Percentiles rank a stretch among this genome's conserved stretches.
These are phyloP conservation scores for Anseranas semipalmata DNA, from an alignment of 2,113 vertebrate genomes.

Conservation along the genomic window DNA sequence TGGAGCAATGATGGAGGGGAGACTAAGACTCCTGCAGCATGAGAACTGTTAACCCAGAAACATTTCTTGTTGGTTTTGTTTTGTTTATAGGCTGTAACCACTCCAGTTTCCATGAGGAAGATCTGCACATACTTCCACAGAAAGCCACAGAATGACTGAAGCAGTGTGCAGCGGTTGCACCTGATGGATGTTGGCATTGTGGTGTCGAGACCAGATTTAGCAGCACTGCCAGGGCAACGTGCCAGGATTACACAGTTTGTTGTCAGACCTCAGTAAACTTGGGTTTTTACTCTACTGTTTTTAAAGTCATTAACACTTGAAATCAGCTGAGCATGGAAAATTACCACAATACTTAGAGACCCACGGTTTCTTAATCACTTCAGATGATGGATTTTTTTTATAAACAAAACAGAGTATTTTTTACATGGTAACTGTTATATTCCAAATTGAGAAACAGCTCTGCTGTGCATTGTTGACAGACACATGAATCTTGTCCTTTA, in stretches of 20 bases:
- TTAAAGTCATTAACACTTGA: slow-evolving; percentile 30
- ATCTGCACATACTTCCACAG: slow-evolving; percentile 91
- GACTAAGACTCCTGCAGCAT: background rate
- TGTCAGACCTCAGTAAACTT: background rate
- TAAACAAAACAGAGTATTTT: background rate
- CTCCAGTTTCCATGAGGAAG: slow-evolving; percentile 88
- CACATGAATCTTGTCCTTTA: background rate
- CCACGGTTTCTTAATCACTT: background rate
- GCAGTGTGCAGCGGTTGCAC: background rate
- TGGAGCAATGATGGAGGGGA: background rate
- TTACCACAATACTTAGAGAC: background rate
- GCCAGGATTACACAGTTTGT: background rate
- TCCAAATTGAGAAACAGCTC: background rate
- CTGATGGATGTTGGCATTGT: background rate
- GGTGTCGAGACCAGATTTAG: background rate
- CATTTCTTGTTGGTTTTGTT: background rate
- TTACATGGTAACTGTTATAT: background rate
- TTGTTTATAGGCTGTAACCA: slow-evolving; percentile 73
- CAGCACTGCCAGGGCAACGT: background rate
- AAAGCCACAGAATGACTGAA: slow-evolving; percentile 75
- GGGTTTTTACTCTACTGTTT: slow-evolving; percentile 7
- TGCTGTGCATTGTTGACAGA: background rate
- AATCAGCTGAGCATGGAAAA: background rate
- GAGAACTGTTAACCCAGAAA: background rate
- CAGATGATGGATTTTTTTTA: background rate